Base-by-base conservation (phyloP, 2,888 invertebrate genomes). In the Volucella inanis region DNA sequence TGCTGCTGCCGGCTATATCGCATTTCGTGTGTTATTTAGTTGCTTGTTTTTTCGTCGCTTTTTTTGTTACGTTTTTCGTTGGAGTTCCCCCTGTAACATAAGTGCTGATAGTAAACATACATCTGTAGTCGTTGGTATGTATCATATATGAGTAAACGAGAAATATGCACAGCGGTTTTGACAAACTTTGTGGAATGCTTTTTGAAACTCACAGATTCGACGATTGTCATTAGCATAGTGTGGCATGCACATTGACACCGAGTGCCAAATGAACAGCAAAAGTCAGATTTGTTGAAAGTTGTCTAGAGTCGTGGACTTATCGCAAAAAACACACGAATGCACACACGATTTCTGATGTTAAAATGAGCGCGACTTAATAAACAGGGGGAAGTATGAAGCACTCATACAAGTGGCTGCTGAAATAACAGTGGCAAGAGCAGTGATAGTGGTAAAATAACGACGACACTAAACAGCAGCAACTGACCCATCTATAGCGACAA, bases 161-260 rank as follows among this genome's bases (percentile, higher is more conserved):
- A 49, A 76, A 52, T 55, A 62, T 57, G 47, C 49, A 15, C 59
- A 47, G 14, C 10, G 15, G 22, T 38, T 45, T 62, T 68, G 54
- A 39, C 52, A 70, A 64, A 71, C 43, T 18, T 65, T 65, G 18
- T 50, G 3, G 50, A 22, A 22, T 22, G 31, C 12, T 62, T 22
- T 45, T 18, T 64, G 50, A 72, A 50, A 11, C 61, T 50, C 45
- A 39, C 52, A 45, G 57, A 72, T 55, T 67, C 55, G 65, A 76
- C 39, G 59, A 47, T 10, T 74, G 57, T 54, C 52, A 80, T 84
- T 80, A 75, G 80, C 84, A 76, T 78, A 83, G 50, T 59, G 6
- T 31, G 71, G 54, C 61, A 45, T 8, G 61, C 65, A 71, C 59
- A 31, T 6, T 31, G 65, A 82, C 65, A 64, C n/a, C 45, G 67